phyloP scores from a whole-genome alignment of 1,140 invertebrate genomes.

The Bombus affinis region DNA sequence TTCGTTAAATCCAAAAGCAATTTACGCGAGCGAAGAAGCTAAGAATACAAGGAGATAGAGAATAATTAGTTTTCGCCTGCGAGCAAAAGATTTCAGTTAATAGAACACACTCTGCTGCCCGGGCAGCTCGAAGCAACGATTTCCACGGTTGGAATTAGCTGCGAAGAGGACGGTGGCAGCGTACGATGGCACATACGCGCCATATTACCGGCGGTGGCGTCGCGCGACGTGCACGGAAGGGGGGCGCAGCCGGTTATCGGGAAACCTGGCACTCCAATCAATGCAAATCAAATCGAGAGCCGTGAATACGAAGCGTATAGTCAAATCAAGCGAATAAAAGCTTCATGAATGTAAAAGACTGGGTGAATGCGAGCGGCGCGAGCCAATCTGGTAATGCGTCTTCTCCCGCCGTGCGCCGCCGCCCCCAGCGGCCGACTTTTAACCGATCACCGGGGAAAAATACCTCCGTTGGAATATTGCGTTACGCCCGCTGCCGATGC shows the following conservation, averaged over 20 bases:
- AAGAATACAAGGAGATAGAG: neutral
- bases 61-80: neutral
- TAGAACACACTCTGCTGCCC: neutral
- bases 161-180: neutral
- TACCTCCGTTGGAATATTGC: slow-evolving; percentile 39
- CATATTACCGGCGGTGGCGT: neutral
- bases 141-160: neutral
- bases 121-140: neutral
- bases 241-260: slow-evolving; percentile 50
- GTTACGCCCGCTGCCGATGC: slow-evolving; percentile 18
- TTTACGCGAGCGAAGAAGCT: neutral
- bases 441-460: slow-evolving; percentile 29
- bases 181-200: neutral
- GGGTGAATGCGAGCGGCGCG: slow-evolving; percentile 72
- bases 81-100: neutral
- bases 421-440: slow-evolving; percentile 22
- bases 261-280: slow-evolving; percentile 80
- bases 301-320: slow-evolving; percentile 78
- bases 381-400: slow-evolving; percentile 82
- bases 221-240: neutral
- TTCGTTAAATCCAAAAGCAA: no score
- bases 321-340: slow-evolving; percentile 82
- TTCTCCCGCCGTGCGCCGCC: slow-evolving; percentile 50
- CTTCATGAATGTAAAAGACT: slow-evolving; percentile 82
- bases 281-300: slow-evolving; percentile 82